Conservation (phyloP, 2,888 invertebrate species). For the Archips crataeganus region DNA sequence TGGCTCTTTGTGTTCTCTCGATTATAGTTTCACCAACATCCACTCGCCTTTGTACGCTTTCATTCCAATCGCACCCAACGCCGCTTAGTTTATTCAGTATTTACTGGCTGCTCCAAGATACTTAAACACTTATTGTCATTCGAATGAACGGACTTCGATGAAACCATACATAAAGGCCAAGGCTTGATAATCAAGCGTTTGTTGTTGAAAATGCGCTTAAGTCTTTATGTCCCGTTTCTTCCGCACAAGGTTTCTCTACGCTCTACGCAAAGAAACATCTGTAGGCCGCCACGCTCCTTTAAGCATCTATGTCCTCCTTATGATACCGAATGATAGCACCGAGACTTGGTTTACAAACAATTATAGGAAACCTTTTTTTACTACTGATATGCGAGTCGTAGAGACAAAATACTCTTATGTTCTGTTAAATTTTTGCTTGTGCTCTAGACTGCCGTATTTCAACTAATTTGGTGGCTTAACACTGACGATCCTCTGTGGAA, state of each 20-base stretch:
- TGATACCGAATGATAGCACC: not conserved
- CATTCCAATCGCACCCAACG: conserved; percentile 49
- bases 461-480: conserved; percentile 42
- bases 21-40: conserved; percentile 67
- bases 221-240: conserved; percentile 19
- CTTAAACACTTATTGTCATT: conserved; percentile 44
- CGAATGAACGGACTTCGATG: conserved; percentile 31
- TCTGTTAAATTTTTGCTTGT: not conserved
- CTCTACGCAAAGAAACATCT: conserved; percentile 34
- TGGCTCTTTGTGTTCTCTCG: conserved; percentile 72
- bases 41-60: conserved; percentile 55
- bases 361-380: not conserved
- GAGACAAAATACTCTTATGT: not conserved
- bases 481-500: conserved; percentile 53
- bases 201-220: conserved; percentile 23
- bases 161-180: conserved; percentile 43
- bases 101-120: conserved; percentile 50
- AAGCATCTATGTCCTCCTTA: conserved; percentile 43
- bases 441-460: conserved; percentile 3
- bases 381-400: not conserved
- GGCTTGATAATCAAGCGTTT: conserved; percentile 34
- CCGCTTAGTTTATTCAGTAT: conserved; percentile 47
- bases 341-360: not conserved
- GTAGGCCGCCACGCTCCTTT: conserved; percentile 48
- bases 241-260: conserved; percentile 43